Base-by-base conservation (phyloP, 1,140 invertebrate genomes). In the Apis florea region DNA sequence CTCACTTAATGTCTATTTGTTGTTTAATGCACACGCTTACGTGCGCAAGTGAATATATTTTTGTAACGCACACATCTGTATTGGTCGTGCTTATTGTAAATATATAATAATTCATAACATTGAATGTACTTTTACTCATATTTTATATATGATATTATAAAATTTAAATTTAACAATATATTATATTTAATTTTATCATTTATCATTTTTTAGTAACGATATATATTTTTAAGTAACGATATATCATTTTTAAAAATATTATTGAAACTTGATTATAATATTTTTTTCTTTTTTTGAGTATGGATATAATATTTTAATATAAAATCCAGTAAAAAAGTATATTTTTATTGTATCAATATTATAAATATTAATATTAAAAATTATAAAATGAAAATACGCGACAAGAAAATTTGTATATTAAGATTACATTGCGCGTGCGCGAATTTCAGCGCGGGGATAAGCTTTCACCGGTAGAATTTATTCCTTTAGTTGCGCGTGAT, bases 1-100 rank as follows among this genome's bases (percentile, higher is more conserved):
- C 85, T 88, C 86, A 85, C 76, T 66, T 31, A 47, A 31, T 24
- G 58, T 78, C 21, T 74, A 63, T 49, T 21, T 63, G 69, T 84
- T 80, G n/a, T 80, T 70, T 74, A 47, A 85, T 79, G 61, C 69
- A 87, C 83, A 85, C 54, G 86, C 77, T 88, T 88, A 72, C 13
- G 68, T 72, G 68, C 40, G 86, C 76, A 75, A 68, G 69, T 85
- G 26, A 61, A 88, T 88, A 88, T 88, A 88, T 88, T 88, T 88
- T 88, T 88, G 68, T 88, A 88, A 87, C 40, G 82, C 86, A 88
- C 85, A 77, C 19, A 73, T 68, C 63, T 83, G 66, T 78, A 24
- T 51, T 67, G 54, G 1, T 51, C 47, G 49, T 83, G 56, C 19
- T 76, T 72, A 63, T 58, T 83, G 56, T 76, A 85, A 82, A 88